Percentiles rank a stretch among this genome's conserved stretches.
These are phyloP conservation scores for Atherinosoma microstoma DNA, from an alignment of 2,797 vertebrate genomes.

Conservation along the genomic window DNA sequence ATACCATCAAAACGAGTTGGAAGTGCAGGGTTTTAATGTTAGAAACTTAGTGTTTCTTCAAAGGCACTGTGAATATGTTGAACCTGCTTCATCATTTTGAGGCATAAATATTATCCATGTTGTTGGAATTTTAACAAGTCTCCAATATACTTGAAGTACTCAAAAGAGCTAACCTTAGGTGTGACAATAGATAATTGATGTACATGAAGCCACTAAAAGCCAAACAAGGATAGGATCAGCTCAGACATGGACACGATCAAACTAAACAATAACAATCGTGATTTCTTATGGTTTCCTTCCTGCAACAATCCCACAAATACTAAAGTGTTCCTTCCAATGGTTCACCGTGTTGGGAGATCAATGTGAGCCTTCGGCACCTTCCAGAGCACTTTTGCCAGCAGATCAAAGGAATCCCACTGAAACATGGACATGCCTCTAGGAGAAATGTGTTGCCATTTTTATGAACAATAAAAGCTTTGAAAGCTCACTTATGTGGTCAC, in stretches of 20 bases:
- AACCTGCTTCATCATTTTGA: neutral
- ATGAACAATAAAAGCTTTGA: conserved; percentile 47
- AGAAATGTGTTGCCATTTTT: conserved; percentile 39
- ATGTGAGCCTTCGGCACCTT: conserved; percentile 44
- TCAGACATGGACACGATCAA: neutral
- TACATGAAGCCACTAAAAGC: neutral
- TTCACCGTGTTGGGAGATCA: conserved; percentile 44
- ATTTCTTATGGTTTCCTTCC: conserved; percentile 44
- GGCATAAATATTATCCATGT: too few species aligned
- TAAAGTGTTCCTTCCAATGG: conserved; percentile 6
- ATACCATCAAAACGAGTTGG: too few species aligned
- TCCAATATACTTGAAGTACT: neutral
- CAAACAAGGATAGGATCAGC: neutral
- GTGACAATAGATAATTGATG: too few species aligned
- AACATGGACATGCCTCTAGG: conserved; percentile 33
- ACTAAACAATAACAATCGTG: conserved; percentile 3
- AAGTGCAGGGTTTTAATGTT: too few species aligned
- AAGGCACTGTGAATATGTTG: neutral
- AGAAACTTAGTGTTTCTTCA: too few species aligned
- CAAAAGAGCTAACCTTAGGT: too few species aligned
- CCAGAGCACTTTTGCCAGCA: conserved; percentile 26
- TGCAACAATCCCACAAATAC: conserved; percentile 19
- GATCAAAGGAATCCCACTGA: conserved; percentile 58
- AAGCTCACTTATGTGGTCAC: conserved; percentile 26
- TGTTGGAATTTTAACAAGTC: neutral